phyloP scores from a whole-genome alignment of 1,140 invertebrate species.

The Heliconius melpomene region DNA sequence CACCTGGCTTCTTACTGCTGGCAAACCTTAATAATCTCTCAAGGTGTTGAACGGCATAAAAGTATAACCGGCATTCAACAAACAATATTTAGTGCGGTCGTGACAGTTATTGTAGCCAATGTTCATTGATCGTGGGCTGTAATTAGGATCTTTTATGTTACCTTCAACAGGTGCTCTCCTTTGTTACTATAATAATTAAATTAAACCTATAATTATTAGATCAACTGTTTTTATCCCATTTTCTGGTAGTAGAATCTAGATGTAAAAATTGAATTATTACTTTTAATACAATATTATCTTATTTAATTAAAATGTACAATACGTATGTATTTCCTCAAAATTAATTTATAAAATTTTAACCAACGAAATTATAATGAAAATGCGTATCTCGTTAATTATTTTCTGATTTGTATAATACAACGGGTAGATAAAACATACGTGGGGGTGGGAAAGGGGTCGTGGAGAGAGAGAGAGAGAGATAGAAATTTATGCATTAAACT shows the following conservation, averaged over 20 bases:
- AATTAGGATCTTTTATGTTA: conserved; percentile 61
- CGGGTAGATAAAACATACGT: background rate
- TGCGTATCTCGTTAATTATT: conserved; percentile 5
- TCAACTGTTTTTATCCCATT: background rate
- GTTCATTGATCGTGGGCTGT: conserved; percentile 69
- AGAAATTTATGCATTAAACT: conserved; percentile 66
- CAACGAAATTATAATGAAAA: no score
- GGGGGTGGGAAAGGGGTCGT: conserved; percentile 19
- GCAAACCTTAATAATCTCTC: conserved; percentile 17
- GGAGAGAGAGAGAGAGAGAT: conserved; percentile 30
- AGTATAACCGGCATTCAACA: conserved; percentile 45
- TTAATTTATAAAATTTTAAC: no score
- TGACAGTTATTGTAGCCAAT: conserved; percentile 72
- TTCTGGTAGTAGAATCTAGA: no score
- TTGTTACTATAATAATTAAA: background rate
- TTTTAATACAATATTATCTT: background rate
- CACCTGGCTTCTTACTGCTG: conserved; percentile 39
- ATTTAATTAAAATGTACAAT: background rate
- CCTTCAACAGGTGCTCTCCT: conserved; percentile 38
- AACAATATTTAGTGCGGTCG: conserved; percentile 79
- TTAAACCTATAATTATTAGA: background rate
- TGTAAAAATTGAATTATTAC: no score
- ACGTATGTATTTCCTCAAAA: no score
- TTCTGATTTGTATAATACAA: conserved; percentile 1
- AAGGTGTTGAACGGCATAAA: conserved; percentile 44